These are phyloP conservation scores for Calliopsis andreniformis DNA, from an alignment of 1,140 invertebrate species.

Conservation along the genomic window DNA sequence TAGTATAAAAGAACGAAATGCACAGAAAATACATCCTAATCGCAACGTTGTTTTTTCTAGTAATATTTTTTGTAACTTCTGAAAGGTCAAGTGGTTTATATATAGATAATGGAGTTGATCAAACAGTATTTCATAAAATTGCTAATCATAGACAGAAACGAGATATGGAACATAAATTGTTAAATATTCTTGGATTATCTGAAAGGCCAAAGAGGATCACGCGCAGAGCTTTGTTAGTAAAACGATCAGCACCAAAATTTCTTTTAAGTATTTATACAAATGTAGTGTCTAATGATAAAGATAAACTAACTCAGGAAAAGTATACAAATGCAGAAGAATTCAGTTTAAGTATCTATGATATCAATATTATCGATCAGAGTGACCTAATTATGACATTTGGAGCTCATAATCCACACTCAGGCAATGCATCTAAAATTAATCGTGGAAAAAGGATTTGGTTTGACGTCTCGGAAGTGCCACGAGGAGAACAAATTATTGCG, in stretches of 20 bases:
- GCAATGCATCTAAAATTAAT: conserved; percentile 82
- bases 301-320: conserved; percentile 72
- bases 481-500: conserved; percentile 87
- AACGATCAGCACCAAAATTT: conserved; percentile 91
- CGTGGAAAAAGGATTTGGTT: conserved; percentile 93
- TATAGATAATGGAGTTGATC: conserved; percentile 90
- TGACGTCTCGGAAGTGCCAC: conserved; percentile 89
- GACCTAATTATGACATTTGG: conserved; percentile 95
- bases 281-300: not conserved
- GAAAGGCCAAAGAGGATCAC: conserved; percentile 84
- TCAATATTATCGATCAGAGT: conserved; percentile 88
- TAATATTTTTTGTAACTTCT: not conserved
- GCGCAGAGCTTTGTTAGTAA: conserved; percentile 77
- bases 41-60: not conserved
- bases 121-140: conserved; percentile 87
- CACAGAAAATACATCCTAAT: conserved; percentile 2
- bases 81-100: conserved; percentile 83
- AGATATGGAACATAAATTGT: conserved; percentile 90
- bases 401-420: conserved; percentile 82
- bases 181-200: conserved; percentile 90
- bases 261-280: conserved; percentile 91
- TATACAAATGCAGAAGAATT: conserved; percentile 80
- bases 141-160: conserved; percentile 86
- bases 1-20: not conserved
- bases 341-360: conserved; percentile 86